Evolutionary conservation across 2,113 vertebrate species (phyloP), one percentile per base, ranked within the genome.

Genomic region (Nanorana parkeri): DNA sequence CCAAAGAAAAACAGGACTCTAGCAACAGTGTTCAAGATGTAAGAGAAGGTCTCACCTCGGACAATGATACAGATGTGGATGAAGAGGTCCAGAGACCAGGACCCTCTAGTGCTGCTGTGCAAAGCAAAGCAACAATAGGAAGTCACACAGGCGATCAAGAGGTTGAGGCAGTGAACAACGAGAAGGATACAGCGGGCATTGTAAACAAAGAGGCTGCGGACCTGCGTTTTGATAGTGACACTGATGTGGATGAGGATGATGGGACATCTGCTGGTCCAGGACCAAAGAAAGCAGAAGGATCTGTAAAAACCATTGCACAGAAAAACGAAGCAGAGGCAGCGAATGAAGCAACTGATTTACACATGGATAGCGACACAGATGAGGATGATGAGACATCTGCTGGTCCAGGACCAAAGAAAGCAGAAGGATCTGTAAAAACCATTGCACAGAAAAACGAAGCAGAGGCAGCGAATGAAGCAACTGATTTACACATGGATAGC

Each of bases 21-120:
- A 15, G 41, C 41, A 47, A 88, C 83, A 3, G 85, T 87, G 58
- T 3, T 72, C 17, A 86, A 89, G 1, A 10, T 47, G 41, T 11
- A 47, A 47, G 83, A 84, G 56, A 73, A 84, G 4, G n/a, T 1
- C 23, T 24, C 2, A 32, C 73, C 17, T 73, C 47, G 17, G 28
- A 68, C 67, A 51, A 16, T 15, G 32, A 41, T 63, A 69, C 67
- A 28, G 82, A 86, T 36, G 61, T 64, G 15, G 81, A 86, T 56
- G 85, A 87, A 10, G 77, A 78, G 19, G 11, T 56, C 5, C 17
- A 13, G 2, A n/a, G 47, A 19, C 24, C 68, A 17, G 21, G 47
- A 67, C 0, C 28, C 4, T 63, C 64, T 1, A 58, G 19, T 29
- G 17, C 52, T 13, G 26, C 2, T 29, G 4, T 20, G 23, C 26